A percentile compares a stretch with the other conserved stretches of the same genome.
These are phyloP conservation scores for Erythrocebus patas DNA, from an alignment of 2,113 vertebrate species.

Conservation along the genomic window DNA sequence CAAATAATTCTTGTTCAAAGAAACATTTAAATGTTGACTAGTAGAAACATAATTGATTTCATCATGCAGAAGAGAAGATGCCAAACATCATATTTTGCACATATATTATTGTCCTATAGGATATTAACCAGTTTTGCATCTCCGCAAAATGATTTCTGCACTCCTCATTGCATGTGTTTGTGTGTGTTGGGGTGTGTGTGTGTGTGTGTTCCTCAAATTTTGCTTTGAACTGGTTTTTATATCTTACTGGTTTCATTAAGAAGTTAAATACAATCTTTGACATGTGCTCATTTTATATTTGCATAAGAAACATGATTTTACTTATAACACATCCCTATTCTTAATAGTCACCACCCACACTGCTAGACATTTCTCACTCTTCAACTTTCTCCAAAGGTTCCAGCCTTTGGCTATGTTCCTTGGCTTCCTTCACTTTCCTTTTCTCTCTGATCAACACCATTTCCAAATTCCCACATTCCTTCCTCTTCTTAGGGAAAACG, in stretches of 20 bases:
- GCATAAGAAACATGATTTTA: neutral
- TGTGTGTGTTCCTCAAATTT: neutral
- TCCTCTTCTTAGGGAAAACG: neutral
- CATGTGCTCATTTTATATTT: neutral
- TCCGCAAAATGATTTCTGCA: neutral
- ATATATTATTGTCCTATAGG: neutral
- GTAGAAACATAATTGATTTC: neutral
- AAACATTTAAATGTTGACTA: neutral
- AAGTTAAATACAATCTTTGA: neutral
- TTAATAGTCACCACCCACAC: neutral
- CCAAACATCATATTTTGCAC: neutral
- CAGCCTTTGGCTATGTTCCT: neutral
- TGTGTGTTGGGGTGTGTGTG: neutral
- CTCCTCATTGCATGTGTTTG: neutral
- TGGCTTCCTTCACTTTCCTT: neutral
- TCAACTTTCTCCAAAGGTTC: neutral
- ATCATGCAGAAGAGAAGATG: neutral
- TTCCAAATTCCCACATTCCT: neutral
- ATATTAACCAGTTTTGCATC: neutral
- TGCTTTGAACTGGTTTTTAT: neutral
- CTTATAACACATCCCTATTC: neutral
- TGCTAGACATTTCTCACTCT: neutral
- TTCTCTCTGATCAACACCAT: neutral
- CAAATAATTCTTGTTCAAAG: neutral
- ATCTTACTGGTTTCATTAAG: neutral